Evolutionary conservation across 2,797 vertebrate species (phyloP).

Genomic region (Ciconia nigra): DNA sequence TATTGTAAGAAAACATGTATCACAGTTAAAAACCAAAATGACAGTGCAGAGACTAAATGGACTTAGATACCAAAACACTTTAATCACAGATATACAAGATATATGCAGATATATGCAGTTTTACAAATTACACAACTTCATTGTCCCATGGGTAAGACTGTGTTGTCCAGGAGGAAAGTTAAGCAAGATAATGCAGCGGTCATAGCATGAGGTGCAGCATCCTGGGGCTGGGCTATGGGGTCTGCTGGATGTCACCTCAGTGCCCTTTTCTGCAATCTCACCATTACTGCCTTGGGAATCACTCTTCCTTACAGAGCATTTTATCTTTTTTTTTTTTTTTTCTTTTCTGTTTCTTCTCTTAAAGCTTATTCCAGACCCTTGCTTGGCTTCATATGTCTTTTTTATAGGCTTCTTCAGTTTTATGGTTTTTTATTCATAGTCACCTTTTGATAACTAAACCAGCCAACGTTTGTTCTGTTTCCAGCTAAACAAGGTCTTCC

Average conservation of each 20-base stretch:
- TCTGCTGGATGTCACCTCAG: not conserved
- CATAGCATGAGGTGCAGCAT: accelerated
- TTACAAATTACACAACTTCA: not conserved
- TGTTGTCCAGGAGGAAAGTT: not conserved
- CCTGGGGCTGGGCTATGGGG: accelerated
- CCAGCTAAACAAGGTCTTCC: not conserved
- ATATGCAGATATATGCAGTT: not conserved
- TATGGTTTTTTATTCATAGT: not conserved
- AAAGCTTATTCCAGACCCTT: not conserved
- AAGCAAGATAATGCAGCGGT: accelerated
- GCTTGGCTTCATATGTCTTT: accelerated
- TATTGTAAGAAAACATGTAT: not conserved
- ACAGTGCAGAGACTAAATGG: not conserved
- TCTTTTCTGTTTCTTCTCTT: not conserved
- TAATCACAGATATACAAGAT: not conserved
- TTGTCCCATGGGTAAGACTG: not conserved
- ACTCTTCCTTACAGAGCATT: not conserved
- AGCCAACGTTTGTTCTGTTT: not conserved
- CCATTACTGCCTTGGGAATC: not conserved
- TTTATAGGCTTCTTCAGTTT: not conserved
- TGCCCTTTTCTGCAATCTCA: not conserved
- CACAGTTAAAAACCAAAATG: not conserved
- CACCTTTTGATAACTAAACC: not conserved
- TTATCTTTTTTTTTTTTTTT: not conserved
- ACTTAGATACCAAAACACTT: not conserved